Percentiles rank a stretch among this genome's conserved stretches.
These are phyloP conservation scores for Flexamia atlantica DNA, from an alignment of 2,888 invertebrate species.

Conservation along the genomic window DNA sequence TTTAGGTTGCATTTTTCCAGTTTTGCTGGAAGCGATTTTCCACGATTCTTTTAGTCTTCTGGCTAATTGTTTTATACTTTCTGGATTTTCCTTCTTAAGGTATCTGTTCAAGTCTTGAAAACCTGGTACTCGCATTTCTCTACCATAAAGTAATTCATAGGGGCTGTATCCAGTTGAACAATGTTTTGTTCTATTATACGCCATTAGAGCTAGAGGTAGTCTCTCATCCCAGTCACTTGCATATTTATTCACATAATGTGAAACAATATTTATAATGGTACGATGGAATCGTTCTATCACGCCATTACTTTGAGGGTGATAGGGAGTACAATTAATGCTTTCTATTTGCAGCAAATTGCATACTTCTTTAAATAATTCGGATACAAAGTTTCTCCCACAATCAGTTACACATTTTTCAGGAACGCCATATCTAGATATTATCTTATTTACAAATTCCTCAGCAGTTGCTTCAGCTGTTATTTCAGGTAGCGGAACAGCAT, in stretches of 20 bases:
- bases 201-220: background rate
- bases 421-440: conserved; percentile 71
- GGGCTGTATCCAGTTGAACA: background rate
- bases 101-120: too few relatives aligned
- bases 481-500: conserved; percentile 71
- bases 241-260: conserved; percentile 69
- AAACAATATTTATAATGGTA: conserved; percentile 71
- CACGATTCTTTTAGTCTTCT: too few relatives aligned
- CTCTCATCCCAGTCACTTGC: background rate
- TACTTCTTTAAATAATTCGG: conserved; percentile 71
- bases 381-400: background rate
- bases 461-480: conserved; percentile 72
- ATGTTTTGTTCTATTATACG: background rate
- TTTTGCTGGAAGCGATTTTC: too few relatives aligned
- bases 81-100: too few relatives aligned
- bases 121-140: background rate
- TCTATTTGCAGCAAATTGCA: conserved; percentile 41
- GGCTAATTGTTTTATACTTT: too few relatives aligned
- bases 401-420: background rate
- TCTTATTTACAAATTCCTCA: conserved; percentile 70
- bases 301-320: conserved; percentile 71
- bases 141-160: background rate
- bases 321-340: conserved; percentile 68
- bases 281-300: conserved; percentile 71
- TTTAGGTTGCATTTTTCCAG: too few relatives aligned